phyloP scores from a whole-genome alignment of 1,140 invertebrate genomes.

The Ostrea edulis region DNA sequence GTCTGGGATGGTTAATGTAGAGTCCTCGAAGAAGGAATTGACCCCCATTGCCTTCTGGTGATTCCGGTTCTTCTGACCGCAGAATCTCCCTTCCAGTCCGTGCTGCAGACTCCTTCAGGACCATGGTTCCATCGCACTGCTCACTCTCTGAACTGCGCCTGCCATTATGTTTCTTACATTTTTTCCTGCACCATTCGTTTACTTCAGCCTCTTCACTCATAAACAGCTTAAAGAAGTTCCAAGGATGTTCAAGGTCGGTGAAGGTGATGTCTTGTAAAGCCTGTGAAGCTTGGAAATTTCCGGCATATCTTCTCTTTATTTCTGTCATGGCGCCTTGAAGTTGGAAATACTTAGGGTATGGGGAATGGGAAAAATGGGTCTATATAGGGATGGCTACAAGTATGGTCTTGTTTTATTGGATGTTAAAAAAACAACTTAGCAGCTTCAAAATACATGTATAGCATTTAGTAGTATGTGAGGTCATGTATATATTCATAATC shows the following conservation, averaged over 20 bases:
- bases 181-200: neutral
- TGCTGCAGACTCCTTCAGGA: neutral
- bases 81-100: neutral
- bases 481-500: neutral
- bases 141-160: neutral
- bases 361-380: neutral
- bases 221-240: conserved; percentile 4
- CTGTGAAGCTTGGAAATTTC: neutral
- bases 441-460: neutral
- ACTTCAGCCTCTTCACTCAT: neutral
- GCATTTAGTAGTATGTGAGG: neutral
- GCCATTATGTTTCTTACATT: conserved; percentile 5
- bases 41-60: neutral
- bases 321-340: neutral
- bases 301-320: neutral
- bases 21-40: conserved; percentile 18
- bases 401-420: conserved; percentile 8
- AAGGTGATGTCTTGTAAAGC: neutral
- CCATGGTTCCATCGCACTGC: neutral
- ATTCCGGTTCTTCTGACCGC: neutral
- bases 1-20: conserved; percentile 24
- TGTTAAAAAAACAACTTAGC: neutral
- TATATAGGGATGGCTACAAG: conserved; percentile 11
- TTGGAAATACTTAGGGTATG: neutral
- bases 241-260: neutral